Percentiles rank a stretch among this genome's conserved stretches.
Conservation (phyloP, 2,113 vertebrate species). For the Pseudois nayaur region DNA sequence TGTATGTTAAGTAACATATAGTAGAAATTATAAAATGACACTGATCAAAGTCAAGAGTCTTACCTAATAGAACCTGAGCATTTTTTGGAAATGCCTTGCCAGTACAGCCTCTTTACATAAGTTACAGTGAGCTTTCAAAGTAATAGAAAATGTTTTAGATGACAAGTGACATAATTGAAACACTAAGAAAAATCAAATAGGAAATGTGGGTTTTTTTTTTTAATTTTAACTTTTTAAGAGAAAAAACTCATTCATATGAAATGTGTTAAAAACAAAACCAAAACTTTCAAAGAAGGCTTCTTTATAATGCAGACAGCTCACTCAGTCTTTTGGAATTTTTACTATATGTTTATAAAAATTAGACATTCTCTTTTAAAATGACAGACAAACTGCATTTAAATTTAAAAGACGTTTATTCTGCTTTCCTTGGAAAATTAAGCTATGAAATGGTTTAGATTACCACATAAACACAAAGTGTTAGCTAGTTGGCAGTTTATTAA, state of each 20-base stretch:
- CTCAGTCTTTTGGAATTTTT: constrained; percentile 37
- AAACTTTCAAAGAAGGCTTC: constrained; percentile 14
- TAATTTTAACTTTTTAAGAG: constrained; percentile 15
- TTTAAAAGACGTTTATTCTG: constrained; percentile 49
- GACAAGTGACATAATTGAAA: constrained; percentile 26
- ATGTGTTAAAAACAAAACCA: constrained; percentile 42
- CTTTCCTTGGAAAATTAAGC: constrained; percentile 34
- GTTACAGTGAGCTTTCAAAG: constrained; percentile 29
- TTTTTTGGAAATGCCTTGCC: not conserved
- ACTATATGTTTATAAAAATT: constrained; percentile 29
- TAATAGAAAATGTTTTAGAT: constrained; percentile 29
- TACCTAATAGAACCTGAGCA: not conserved
- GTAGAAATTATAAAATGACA: constrained; percentile 9
- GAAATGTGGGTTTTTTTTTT: not conserved
- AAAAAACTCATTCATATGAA: constrained; percentile 33
- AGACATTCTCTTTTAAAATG: constrained; percentile 51
- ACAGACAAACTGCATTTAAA: constrained; percentile 36
- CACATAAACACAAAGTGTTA: constrained; percentile 31
- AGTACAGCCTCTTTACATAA: constrained; percentile 2
- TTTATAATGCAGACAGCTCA: constrained; percentile 15
- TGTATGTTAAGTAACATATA: constrained; percentile 19
- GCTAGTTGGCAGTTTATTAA: not conserved
- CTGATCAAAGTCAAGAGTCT: not conserved
- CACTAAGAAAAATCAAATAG: constrained; percentile 33
- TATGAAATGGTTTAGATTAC: not conserved